Base-by-base conservation (phyloP, 2,888 invertebrate genomes). In the Strigamia crassipes region DNA sequence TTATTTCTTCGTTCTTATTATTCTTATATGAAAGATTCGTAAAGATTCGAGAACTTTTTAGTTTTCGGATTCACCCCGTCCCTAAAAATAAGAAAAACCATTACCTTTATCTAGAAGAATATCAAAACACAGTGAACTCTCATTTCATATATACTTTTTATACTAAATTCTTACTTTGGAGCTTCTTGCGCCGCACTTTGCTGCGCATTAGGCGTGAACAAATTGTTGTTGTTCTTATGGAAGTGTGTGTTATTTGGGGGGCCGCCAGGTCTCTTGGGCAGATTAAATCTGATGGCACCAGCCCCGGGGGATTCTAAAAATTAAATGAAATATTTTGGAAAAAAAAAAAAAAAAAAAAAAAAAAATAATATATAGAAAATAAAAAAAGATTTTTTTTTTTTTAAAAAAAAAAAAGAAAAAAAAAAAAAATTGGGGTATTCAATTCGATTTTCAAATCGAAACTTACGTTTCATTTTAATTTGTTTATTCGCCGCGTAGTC, bases 211-310 rank as follows among this genome's bases (percentile, higher is more conserved):
- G 61, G 6, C n/a, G 10, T 18, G 21, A 61, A 18, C 21, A 61
- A 61, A 9, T 61, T 61, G 61, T 61, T 61, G 61, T 18, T 61
- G n/a, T 18, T 23, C 61, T 61, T 61, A 23, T 61, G 9, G 61
- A 61, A 61, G 23, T 61, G 18, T 21, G 21, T 23, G 23, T 61
- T 61, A 61, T 61, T 61, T 18, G 61, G 61, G 23, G 61, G 21
- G 15, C 61, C 38, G 23, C 56, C 34, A 34, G 78, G 78, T 41
- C 79, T 85, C 80, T 87, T 87, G 18, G 87, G 86, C 6, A 87
- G 84, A 82, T 87, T 85, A 83, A 87, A 88, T 38, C 87, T 84
- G 27, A 88, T 87, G 5, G 86, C 86, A 77, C 86, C 86, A 15
- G 87, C 83, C 41, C 86, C 87, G 15, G 87, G 86, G 21, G 86